These are phyloP conservation scores for Myotis planiceps DNA, from an alignment of 2,797 vertebrate species.

Conservation along the genomic window DNA sequence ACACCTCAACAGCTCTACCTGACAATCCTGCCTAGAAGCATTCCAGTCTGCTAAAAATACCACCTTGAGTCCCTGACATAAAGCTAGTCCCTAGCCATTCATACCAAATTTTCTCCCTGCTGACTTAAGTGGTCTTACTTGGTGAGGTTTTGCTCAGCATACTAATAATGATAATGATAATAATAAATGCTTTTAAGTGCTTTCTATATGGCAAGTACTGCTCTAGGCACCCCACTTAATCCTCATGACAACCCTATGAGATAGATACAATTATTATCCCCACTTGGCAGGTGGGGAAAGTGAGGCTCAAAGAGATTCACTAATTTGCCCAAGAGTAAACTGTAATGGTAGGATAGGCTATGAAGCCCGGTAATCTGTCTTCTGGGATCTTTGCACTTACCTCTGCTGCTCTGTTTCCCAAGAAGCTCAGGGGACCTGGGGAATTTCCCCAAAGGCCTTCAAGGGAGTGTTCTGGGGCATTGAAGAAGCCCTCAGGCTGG, in stretches of 20 bases:
- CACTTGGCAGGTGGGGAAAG: background rate
- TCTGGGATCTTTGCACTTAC: background rate
- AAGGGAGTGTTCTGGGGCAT: background rate
- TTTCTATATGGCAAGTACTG: background rate
- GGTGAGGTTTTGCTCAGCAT: background rate
- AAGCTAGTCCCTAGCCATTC: background rate
- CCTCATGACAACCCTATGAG: background rate
- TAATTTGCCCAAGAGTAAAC: constrained; percentile 34
- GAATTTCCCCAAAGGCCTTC: background rate
- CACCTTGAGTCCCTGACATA: background rate
- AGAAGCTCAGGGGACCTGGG: background rate
- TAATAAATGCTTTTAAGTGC: background rate
- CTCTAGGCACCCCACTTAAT: constrained; percentile 6
- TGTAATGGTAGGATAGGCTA: background rate
- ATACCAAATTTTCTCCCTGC: background rate
- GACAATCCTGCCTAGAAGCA: background rate
- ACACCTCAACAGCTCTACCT: background rate
- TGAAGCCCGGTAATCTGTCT: background rate
- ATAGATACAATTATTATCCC: background rate
- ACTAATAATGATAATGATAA: background rate
- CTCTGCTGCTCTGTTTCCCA: background rate
- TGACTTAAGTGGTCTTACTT: background rate
- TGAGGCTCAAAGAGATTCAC: background rate
- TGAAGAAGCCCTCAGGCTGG: background rate
- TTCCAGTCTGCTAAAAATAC: background rate